Base-by-base conservation (phyloP, 2,888 invertebrate species). In the Trichopria drosophilae region DNA sequence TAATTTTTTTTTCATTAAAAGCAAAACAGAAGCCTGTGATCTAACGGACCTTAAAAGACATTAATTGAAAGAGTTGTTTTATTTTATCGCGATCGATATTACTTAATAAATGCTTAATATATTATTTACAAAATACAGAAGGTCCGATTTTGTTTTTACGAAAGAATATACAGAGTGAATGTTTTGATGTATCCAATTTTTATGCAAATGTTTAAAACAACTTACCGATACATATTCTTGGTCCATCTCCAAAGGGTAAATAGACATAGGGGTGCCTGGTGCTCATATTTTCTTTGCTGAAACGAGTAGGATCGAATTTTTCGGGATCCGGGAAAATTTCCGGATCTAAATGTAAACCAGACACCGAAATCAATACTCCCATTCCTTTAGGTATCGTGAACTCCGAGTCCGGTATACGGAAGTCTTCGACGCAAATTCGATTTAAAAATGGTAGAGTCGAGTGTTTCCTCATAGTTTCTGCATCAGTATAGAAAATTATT, bases 271-370 rank as follows among this genome's bases (percentile, higher is more conserved):
- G 51, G 44, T 62, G 57, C 26, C 64, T 48, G 7, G 36, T 40
- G 4, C 57, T 54, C n/a, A 57, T 57, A 18, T 61, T 63, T 32
- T 76, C 76, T 1, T 69, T 64, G 15, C 59, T 61, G 58, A 80
- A 80, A 26, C 80, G 64, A 37, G 77, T 78, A 0, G 80, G 80
- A 56, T 78, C 73, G 57, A 79, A 81, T 55, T 66, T 71, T 3
- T 73, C 67, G 0, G 80, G 79, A 13, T 79, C 65, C 1, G 77
- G 73, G 58, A 69, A 80, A 59, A 74, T 71, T 20, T 75, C 65
- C 3, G 74, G 69, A 59, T 79, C 78, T 39, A 67, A 68, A 49
- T 80, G 80, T 7, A 79, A 48, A 3, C 68, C 71, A 13, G 65
- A 59, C 1, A 73, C 56, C 0, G 77, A 73, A n/a, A 79, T 66